Percentiles rank a stretch among this genome's conserved stretches.
These are phyloP conservation scores for Acanthornis magna DNA, from an alignment of 2,797 vertebrate genomes.

Conservation along the genomic window DNA sequence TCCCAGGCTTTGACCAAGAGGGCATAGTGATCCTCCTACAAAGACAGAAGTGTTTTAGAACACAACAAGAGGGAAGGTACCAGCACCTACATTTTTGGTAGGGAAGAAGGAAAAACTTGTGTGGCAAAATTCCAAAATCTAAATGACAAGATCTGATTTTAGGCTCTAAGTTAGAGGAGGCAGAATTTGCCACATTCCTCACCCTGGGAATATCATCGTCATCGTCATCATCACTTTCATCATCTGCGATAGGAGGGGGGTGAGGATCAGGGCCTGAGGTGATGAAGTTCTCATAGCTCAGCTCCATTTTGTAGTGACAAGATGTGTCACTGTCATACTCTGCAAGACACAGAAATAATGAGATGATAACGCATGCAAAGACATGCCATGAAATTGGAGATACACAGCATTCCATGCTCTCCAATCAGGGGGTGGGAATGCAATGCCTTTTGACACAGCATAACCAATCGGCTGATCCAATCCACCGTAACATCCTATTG, in stretches of 20 bases:
- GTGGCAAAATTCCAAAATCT: background rate
- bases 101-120: background rate
- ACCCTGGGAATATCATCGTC: conserved; percentile 95
- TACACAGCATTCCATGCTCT: background rate
- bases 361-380: background rate
- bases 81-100: background rate
- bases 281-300: conserved; percentile 96
- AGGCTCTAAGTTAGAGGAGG: accelerated
- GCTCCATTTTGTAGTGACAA: conserved; percentile 92
- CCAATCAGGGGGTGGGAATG: background rate
- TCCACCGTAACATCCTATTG: background rate
- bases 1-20: conserved; percentile 98
- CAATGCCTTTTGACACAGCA: background rate
- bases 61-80: background rate
- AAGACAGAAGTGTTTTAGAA: background rate
- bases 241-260: conserved; percentile 91
- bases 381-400: background rate
- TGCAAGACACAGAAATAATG: conserved; percentile 57
- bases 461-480: background rate
- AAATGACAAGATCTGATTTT: background rate
- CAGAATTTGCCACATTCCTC: background rate
- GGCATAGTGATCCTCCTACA: conserved; percentile 96
- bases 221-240: conserved; percentile 95
- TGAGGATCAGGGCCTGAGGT: conserved; percentile 94
- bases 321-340: conserved; percentile 96